Conservation (phyloP, 2,888 invertebrate genomes). For the Cheiracanthium punctorium region DNA sequence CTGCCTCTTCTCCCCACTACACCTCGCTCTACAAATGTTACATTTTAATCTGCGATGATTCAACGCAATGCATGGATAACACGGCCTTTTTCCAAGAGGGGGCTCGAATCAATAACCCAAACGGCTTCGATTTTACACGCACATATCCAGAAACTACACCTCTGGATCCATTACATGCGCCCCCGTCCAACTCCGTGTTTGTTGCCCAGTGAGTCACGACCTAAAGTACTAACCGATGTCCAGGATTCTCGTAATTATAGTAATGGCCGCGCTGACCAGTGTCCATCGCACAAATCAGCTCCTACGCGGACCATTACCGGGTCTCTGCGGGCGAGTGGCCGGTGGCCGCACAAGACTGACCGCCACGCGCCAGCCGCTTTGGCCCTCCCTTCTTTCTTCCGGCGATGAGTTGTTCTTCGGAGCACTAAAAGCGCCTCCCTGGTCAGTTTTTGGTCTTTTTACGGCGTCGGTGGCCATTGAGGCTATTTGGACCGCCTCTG, state of each 20-base stretch:
- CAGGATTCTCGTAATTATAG: constrained; percentile 66
- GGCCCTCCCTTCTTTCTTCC: constrained; percentile 18
- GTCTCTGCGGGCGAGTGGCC: constrained; percentile 53
- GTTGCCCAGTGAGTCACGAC: constrained; percentile 55
- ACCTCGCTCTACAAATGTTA: background rate
- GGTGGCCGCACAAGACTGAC: constrained; percentile 42
- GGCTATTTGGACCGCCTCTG: background rate
- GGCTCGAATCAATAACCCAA: constrained; percentile 57
- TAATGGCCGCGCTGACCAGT: constrained; percentile 65
- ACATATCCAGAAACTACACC: constrained; percentile 57
- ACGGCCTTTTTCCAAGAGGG: constrained; percentile 27
- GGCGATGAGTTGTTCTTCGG: constrained; percentile 16
- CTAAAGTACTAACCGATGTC: constrained; percentile 64
- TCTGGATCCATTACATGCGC: constrained; percentile 55
- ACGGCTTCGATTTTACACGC: constrained; percentile 67
- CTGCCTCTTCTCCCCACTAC: background rate
- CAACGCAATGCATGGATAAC: constrained; percentile 18
- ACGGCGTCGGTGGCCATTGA: background rate
- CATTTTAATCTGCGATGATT: constrained; percentile 43
- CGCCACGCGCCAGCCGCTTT: constrained; percentile 24
- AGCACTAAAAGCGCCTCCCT: constrained; percentile 37
- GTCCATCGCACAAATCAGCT: constrained; percentile 67
- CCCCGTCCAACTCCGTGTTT: constrained; percentile 39
- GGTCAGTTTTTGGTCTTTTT: constrained; percentile 2
- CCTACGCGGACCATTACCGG: constrained; percentile 45